Conservation (phyloP, 2,888 invertebrate genomes). For the Amiota mariae region DNA sequence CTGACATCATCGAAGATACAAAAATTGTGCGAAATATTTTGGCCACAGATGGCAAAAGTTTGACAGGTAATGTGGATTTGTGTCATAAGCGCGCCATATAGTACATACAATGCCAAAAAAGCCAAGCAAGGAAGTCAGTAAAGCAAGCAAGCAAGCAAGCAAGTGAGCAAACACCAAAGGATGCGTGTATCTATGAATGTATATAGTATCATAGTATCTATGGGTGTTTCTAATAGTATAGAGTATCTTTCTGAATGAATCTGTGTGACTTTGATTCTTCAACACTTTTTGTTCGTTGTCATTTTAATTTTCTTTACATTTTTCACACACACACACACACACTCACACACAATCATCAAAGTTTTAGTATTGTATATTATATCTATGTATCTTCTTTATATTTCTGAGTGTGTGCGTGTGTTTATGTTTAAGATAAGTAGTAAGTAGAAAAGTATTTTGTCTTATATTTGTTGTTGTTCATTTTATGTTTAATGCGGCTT, state of each 20-base stretch:
- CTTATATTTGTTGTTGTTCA: constrained; percentile 15
- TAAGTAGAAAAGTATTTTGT: not conserved
- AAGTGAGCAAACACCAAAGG: not conserved
- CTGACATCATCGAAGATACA: constrained; percentile 6
- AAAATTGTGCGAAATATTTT: constrained; percentile 56
- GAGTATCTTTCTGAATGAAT: not conserved
- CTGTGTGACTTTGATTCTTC: constrained; percentile 8
- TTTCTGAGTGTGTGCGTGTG: not conserved
- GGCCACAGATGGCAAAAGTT: constrained; percentile 67
- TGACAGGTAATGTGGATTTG: constrained; percentile 58
- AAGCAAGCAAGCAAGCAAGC: not conserved
- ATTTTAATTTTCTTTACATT: constrained; percentile 11
- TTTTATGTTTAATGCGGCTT: not conserved
- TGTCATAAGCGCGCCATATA: constrained; percentile 6
- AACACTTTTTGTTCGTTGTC: constrained; percentile 18
- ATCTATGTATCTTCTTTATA: not conserved
- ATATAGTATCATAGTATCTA: not conserved
- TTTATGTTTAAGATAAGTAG: not conserved
- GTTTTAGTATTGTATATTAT: not conserved
- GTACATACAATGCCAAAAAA: not conserved
- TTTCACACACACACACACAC: not conserved
- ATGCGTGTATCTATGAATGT: not conserved
- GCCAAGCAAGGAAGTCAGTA: not conserved
- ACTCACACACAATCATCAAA: not conserved
- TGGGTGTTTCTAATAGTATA: not conserved